Evolutionary conservation across 2,113 vertebrate species (phyloP).

Genomic region (Quiscalus mexicanus): DNA sequence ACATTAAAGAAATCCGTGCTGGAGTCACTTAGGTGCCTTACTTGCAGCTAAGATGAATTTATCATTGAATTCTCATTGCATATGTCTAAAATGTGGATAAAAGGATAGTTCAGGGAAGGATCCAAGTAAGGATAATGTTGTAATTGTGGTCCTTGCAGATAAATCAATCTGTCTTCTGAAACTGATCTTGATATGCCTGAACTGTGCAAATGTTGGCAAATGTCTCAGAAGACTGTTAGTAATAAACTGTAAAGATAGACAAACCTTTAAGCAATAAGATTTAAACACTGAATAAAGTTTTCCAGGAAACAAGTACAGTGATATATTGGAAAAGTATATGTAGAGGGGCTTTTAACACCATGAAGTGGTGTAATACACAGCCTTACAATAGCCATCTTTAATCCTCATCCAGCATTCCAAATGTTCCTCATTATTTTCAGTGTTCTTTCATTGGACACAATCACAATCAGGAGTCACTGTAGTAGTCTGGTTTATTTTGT

Average conservation of each 20-base stretch:
- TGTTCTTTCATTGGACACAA: not conserved
- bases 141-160: not conserved
- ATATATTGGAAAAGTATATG: not conserved
- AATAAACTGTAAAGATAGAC: not conserved
- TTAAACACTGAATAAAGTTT: not conserved
- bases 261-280: not conserved
- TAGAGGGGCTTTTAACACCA: not conserved
- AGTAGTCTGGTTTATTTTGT: not conserved
- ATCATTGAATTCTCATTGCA: not conserved
- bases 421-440: not conserved
- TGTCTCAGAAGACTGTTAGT: not conserved
- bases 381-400: not conserved
- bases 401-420: not conserved
- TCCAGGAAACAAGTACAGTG: not conserved
- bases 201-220: not conserved
- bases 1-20: not conserved
- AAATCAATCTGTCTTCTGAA: not conserved
- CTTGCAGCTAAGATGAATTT: not conserved
- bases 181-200: not conserved
- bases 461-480: not conserved
- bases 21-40: constrained; percentile 31
- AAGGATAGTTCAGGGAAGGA: not conserved
- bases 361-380: not conserved
- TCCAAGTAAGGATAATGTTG: not conserved
- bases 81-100: not conserved